A percentile compares a stretch with the other conserved stretches of the same genome.
Evolutionary conservation across 2,113 vertebrate genomes (phyloP).

Genomic region (Nettapus auritus): DNA sequence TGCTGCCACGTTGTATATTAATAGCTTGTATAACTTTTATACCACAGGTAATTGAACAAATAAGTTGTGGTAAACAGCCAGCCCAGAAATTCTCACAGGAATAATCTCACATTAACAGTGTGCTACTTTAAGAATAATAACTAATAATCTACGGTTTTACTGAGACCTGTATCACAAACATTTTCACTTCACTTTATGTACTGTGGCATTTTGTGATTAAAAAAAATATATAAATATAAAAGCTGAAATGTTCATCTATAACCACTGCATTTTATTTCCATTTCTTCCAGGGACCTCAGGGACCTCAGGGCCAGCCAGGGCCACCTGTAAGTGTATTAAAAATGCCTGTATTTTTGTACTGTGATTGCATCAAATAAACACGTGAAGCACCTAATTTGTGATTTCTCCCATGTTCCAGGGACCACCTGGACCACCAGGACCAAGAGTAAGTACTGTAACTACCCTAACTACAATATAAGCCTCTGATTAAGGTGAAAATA

Average conservation of each 20-base stretch:
- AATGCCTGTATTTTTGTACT: background rate
- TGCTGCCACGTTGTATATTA: background rate
- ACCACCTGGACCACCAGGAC: conserved; percentile 88
- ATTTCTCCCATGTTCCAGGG: conserved; percentile 78
- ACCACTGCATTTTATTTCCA: background rate
- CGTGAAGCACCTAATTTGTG: background rate
- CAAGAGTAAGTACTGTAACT: conserved; percentile 81
- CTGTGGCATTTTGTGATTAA: background rate
- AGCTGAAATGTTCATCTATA: background rate
- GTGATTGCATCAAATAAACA: background rate
- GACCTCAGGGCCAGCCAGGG: conserved; percentile 87
- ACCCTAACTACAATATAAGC: background rate
- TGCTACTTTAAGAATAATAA: background rate
- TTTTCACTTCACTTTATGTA: background rate
- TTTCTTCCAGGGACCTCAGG: conserved; percentile 89
- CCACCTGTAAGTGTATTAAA: conserved; percentile 84
- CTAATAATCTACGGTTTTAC: background rate
- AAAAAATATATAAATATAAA: background rate
- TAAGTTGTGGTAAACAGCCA: background rate
- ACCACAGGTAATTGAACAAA: background rate
- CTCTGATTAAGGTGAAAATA: background rate
- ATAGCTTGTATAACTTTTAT: background rate
- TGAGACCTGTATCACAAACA: background rate
- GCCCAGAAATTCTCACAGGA: background rate
- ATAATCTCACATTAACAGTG: background rate